Evolutionary conservation across 2,797 vertebrate species (phyloP), one percentile per base, ranked within the genome.

Genomic region (Apogon talboti): DNA sequence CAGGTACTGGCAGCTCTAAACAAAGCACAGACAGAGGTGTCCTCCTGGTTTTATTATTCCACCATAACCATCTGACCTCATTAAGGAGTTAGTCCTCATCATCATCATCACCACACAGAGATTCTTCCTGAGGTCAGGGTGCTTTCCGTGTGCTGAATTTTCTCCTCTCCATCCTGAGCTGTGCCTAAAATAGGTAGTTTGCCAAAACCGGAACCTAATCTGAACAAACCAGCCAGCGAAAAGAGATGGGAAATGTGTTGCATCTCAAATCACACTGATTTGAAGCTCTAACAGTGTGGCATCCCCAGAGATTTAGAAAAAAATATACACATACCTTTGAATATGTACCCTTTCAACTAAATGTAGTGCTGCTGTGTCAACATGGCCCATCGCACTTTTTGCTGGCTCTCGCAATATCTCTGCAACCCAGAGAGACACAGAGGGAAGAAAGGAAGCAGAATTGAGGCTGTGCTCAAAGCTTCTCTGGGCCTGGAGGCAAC

Each of bases 381-480:
- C 5, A 12, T 45, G 49, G 64, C 37, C 69, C 43, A 53, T 82
- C 2, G 8, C 21, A 38, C 50, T 68, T 56, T 62, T 68, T 71
- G 30, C 28, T 66, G 64, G 51, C 46, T 77, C 38, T 64, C 0
- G 41, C 74, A 79, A 68, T 67, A 59, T 76, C 55, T 52, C 64
- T 78, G 70, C 63, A 73, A 60, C 47, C 71, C 74, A 45, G 30
- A 81, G 48, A 61, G 62, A 51, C 42, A 59, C 16, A 71, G 46
- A 66, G 28, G 4, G 37, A 46, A 45, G 38, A 35, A 35, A 44
- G 16, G 50, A 43, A 65, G 28, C 53, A 48, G 66, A 16, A 59
- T 49, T 11, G 33, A 40, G 56, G 71, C 53, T 71, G 53, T 35
- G 52, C 85, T 89, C 69, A 87, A 86, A 88, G 76, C 81, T 45